Percentiles rank a stretch among this genome's conserved stretches.
phyloP scores from a whole-genome alignment of 2,888 invertebrate genomes.

The Heliconius sara region DNA sequence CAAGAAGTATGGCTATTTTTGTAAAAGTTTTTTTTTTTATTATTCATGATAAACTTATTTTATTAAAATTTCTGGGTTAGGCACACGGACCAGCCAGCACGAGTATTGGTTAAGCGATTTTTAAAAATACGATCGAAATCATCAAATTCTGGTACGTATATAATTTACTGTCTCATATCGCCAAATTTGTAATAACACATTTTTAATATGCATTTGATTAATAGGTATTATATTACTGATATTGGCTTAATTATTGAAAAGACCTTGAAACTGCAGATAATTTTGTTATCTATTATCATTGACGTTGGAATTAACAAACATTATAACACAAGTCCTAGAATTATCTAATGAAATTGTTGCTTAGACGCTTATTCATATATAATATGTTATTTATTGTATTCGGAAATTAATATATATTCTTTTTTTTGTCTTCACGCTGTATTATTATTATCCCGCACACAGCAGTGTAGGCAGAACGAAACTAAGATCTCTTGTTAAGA shows the following conservation, averaged over 20 bases:
- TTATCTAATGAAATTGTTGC: background rate
- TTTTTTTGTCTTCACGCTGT: background rate
- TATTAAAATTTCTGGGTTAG: too few species aligned
- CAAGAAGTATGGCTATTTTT: too few species aligned
- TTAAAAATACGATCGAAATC: too few species aligned
- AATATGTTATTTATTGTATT: background rate
- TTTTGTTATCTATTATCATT: background rate
- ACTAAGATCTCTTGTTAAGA: background rate
- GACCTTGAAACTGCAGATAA: slow-evolving; percentile 2
- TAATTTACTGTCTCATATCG: too few species aligned
- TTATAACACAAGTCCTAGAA: background rate
- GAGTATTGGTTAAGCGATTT: too few species aligned
- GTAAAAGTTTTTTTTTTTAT: too few species aligned
- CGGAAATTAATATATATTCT: background rate
- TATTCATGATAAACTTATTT: too few species aligned
- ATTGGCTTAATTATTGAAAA: background rate
- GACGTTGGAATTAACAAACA: background rate
- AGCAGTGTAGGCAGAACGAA: background rate
- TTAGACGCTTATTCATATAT: background rate
- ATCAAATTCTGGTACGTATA: too few species aligned
- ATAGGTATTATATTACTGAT: background rate
- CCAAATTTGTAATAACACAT: background rate
- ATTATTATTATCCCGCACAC: background rate
- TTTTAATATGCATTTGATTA: background rate
- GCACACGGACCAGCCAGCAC: too few species aligned